Evolutionary conservation across 2,888 invertebrate species (phyloP), one percentile per base, ranked within the genome.

Genomic region (Drosophila pseudotakahashii): DNA sequence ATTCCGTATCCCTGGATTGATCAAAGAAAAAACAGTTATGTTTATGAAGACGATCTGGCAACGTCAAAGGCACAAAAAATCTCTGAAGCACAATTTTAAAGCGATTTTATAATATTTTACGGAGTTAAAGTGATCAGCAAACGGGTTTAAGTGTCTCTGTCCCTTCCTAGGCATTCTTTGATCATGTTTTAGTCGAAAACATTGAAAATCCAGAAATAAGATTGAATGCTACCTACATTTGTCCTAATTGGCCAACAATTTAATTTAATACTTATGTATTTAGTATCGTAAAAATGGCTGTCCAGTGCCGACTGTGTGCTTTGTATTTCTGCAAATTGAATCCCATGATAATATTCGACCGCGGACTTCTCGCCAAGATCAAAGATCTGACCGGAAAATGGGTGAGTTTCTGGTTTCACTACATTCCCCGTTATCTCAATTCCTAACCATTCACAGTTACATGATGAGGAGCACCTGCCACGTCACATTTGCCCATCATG

Each of bases 291-390:
- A 11, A 14, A 30, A 30, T 30, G 30, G 14, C n/a, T 30, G 0
- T 14, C 34, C 58, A 48, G 23, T 79, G 83, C 51, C 63, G 81
- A 42, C 69, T 76, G 2, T 80, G 80, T 42, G 69, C 48, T 2
- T 50, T 47, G 48, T 39, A 11, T 10, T 66, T 81, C 37, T 58
- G 48, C 9, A 58, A 64, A 50, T 51, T 47, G 0, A 68, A 67
- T 37, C 70, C 72, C 3, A 75, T 44, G 26, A 64, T 67, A 6
- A 26, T 81, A 0, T 84, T 81, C 4, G 58, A 63, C 44, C 51
- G 47, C 26, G 55, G 48, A 1, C 60, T 75, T 10, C 16, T 79
- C 10, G 7, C 14, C 3, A 66, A 67, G 14, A 61, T 85, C 2
- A 50, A 71, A 64, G 41, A 36, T 16, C 23, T 81, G 0, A 78